phyloP scores from a whole-genome alignment of 2,113 vertebrate genomes.

The Catharus minimus region DNA sequence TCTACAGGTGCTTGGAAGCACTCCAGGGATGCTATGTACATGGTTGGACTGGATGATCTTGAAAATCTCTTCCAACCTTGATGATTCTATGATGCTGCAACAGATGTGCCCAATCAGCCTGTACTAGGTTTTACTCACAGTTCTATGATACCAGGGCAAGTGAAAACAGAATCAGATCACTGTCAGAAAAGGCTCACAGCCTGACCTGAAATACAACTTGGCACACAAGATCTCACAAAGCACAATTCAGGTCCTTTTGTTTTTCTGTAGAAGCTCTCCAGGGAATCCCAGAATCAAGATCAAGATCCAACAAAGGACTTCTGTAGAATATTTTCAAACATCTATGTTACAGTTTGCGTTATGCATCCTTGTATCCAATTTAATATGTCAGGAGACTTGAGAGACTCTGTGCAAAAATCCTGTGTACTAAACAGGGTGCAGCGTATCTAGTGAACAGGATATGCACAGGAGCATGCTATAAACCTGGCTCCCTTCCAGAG shows the following conservation, averaged over 20 bases:
- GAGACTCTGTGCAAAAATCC: neutral
- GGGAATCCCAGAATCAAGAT: neutral
- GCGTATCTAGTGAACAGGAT: neutral
- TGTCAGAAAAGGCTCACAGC: neutral
- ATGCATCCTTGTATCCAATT: neutral
- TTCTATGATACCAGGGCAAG: neutral
- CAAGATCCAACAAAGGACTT: neutral
- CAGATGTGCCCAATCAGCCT: neutral
- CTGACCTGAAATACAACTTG: neutral
- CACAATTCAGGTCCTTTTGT: neutral
- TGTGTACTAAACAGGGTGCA: neutral
- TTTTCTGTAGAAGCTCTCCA: neutral
- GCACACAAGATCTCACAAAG: neutral
- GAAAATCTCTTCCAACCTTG: neutral
- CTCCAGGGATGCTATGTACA: neutral
- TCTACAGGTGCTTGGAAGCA: neutral
- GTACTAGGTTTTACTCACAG: neutral
- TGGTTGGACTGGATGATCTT: neutral
- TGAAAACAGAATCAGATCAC: neutral
- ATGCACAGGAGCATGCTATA: neutral
- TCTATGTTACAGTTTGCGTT: fast-evolving
- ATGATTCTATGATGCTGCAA: neutral
- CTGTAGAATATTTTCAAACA: neutral
- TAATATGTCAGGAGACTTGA: neutral
- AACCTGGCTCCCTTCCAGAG: neutral